phyloP scores from a whole-genome alignment of 64 coral and sea anemone species.

The Montipora capricornis region DNA sequence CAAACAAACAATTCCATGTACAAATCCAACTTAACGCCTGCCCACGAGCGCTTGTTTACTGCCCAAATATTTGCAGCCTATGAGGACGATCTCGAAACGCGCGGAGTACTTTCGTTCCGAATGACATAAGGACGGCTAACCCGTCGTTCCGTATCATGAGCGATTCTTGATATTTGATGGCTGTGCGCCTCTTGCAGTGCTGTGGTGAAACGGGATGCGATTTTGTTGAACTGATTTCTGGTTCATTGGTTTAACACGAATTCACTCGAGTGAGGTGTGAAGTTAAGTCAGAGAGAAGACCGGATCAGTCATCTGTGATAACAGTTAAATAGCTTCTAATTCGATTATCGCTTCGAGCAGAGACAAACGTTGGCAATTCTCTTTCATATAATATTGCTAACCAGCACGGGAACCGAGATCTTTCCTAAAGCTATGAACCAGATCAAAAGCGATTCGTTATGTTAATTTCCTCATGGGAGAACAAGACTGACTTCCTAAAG shows the following conservation, averaged over 20 bases:
- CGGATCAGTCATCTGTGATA: conserved; percentile 36
- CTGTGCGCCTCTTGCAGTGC: conserved; percentile 57
- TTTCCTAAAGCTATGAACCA: neutral
- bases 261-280: conserved; percentile 76
- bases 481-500: neutral
- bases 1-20: conserved; percentile 55
- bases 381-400: neutral
- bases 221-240: conserved; percentile 77
- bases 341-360: conserved; percentile 21
- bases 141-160: conserved; percentile 42
- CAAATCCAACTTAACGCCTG: conserved; percentile 36
- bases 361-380: neutral
- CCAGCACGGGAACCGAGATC: no score
- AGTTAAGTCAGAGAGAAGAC: conserved; percentile 19
- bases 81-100: neutral
- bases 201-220: conserved; percentile 53
- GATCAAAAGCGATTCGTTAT: neutral
- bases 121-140: neutral
- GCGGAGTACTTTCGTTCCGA: neutral
- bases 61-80: conserved; percentile 18
- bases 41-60: conserved; percentile 34
- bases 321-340: neutral
- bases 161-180: conserved; percentile 34
- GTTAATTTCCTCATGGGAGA: conserved; percentile 5
- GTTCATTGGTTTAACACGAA: conserved; percentile 77